Evolutionary conservation across 2,113 vertebrate genomes (phyloP).

Genomic region (Pelodiscus sinensis): DNA sequence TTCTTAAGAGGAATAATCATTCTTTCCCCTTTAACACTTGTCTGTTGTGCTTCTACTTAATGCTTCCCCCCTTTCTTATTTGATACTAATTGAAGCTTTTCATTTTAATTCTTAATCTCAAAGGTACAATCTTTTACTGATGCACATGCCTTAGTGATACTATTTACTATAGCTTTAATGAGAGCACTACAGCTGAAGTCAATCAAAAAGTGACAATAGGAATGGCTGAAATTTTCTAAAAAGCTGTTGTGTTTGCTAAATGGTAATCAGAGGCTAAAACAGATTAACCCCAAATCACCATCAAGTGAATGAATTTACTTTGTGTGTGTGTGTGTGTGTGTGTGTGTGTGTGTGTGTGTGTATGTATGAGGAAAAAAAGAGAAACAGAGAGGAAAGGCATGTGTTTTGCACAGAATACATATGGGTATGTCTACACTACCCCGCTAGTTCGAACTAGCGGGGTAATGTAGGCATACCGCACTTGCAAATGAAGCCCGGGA

Average conservation of each 20-base stretch:
- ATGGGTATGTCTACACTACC: too few relatives aligned
- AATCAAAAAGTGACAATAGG: background rate
- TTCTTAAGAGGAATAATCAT: constrained; percentile 37
- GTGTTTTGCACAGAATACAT: background rate
- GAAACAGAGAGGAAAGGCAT: background rate
- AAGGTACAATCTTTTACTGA: background rate
- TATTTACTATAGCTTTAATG: constrained; percentile 23
- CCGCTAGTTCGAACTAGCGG: too few relatives aligned
- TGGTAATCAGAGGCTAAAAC: background rate
- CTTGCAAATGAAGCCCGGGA: too few relatives aligned
- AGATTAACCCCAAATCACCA: background rate
- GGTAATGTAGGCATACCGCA: too few relatives aligned
- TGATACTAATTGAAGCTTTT: background rate
- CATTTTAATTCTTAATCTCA: constrained; percentile 53
- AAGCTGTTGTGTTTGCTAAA: background rate
- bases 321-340: too few relatives aligned
- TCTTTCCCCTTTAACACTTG: constrained; percentile 30
- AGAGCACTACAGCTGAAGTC: background rate
- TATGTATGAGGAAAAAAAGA: background rate
- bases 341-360: background rate
- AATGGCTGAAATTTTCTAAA: background rate
- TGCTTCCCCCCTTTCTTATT: background rate
- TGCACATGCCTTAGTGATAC: background rate
- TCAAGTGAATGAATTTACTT: background rate
- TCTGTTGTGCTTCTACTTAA: background rate